A percentile compares a stretch with the other conserved stretches of the same genome.
phyloP scores from a whole-genome alignment of 2,888 invertebrate genomes.

The Oasisia sp. region DNA sequence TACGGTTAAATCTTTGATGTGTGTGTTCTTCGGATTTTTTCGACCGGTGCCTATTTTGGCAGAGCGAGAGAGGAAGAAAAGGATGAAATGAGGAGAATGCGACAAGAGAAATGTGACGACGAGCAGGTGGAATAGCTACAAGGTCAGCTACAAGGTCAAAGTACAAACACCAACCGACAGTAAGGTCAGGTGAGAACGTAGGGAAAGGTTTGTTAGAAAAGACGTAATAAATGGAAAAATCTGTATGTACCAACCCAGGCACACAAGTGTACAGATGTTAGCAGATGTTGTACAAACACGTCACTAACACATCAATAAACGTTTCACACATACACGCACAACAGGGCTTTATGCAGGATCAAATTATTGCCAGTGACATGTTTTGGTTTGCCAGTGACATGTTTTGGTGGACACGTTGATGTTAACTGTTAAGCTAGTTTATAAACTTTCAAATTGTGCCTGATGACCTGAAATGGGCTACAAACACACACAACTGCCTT shows the following conservation, averaged over 20 bases:
- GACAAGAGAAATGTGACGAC: background rate
- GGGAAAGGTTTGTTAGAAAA: background rate
- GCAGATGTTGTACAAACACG: background rate
- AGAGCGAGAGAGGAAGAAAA: background rate
- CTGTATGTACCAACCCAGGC: no score
- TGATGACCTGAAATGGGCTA: no score
- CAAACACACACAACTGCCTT: no score
- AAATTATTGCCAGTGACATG: no score
- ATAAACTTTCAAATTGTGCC: no score
- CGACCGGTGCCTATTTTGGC: background rate
- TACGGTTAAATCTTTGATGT: background rate
- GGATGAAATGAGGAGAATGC: background rate
- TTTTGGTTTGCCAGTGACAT: no score
- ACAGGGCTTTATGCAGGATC: no score
- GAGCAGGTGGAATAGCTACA: background rate
- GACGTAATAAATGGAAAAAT: background rate
- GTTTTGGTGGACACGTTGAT: no score
- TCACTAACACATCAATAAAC: background rate
- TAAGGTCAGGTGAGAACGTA: background rate
- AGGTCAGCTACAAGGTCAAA: no score
- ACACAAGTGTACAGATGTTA: no score
- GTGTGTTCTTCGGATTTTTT: constrained; percentile 1
- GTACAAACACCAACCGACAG: no score
- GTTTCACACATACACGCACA: background rate
- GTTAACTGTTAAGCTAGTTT: no score